Percentiles rank a stretch among this genome's conserved stretches.
phyloP scores from a whole-genome alignment of 2,113 vertebrate species.

The Heloderma charlesbogerti region DNA sequence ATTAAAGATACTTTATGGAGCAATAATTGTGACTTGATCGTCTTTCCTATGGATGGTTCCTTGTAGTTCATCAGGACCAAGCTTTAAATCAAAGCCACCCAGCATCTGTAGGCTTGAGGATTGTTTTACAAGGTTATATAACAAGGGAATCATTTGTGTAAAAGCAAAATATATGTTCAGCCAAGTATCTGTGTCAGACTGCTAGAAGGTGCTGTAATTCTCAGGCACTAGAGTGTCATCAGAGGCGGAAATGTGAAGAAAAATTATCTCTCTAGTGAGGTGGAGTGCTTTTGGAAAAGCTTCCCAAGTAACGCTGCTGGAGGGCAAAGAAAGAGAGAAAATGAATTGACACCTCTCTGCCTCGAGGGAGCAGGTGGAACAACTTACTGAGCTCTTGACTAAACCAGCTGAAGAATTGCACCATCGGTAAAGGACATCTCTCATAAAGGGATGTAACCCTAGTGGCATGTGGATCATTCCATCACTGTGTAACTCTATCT shows the following conservation, averaged over 20 bases:
- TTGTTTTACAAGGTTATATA: slow-evolving; percentile 47
- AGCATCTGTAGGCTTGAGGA: slow-evolving; percentile 21
- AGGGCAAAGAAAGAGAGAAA: slow-evolving; percentile 47
- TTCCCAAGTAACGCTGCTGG: slow-evolving; percentile 46
- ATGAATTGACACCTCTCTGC: slow-evolving; percentile 55
- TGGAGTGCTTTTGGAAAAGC: slow-evolving; percentile 41
- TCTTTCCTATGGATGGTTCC: background rate
- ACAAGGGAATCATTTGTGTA: slow-evolving; percentile 40
- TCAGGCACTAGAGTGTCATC: slow-evolving; percentile 47
- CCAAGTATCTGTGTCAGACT: slow-evolving; percentile 50
- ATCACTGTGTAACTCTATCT: slow-evolving; percentile 35
- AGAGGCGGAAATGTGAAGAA: slow-evolving; percentile 43
- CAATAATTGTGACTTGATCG: background rate
- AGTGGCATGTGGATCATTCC: background rate
- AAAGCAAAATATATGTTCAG: slow-evolving; percentile 44
- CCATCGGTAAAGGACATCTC: slow-evolving; percentile 32
- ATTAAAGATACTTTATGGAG: background rate
- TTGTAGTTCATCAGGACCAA: background rate
- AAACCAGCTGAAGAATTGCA: slow-evolving; percentile 39
- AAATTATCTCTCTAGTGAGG: slow-evolving; percentile 46
- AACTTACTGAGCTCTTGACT: slow-evolving; percentile 42
- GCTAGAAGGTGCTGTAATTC: slow-evolving; percentile 31
- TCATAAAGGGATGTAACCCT: slow-evolving; percentile 45
- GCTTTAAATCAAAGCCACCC: background rate
- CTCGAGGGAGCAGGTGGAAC: slow-evolving; percentile 55